Base-by-base conservation (phyloP, 92 coral and sea anemone species). In the Umimayanthus chanpuru region DNA sequence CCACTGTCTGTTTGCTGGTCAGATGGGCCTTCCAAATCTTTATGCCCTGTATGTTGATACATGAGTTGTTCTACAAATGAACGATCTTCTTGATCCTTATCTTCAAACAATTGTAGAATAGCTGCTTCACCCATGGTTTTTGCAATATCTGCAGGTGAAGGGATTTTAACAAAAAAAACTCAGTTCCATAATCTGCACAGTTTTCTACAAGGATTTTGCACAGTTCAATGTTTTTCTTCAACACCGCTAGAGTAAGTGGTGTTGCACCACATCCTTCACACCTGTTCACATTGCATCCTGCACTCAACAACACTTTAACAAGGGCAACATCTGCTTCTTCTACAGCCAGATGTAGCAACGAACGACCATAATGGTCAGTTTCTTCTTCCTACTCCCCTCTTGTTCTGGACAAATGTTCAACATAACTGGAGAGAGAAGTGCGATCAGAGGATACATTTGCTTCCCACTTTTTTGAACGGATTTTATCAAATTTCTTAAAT, bases 401-500 rank as follows among this genome's bases (percentile, higher is more conserved):
- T 5, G 81, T 81, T 70, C 75, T 70, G 16, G 75, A 70, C 21
- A 70, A 70, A 29, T 28, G 75, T 43, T 79, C 58, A 68, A 91
- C 55, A 25, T 82, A 90, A 38, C 68, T 88, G 23, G 82, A 78
- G 38, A 90, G 61, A 77, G 82, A 79, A 25, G 74, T 87, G 50
- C 81, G 74, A 2, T 30, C 80, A 32, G 87, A 41, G 3, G 86
- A 75, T 70, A 77, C 90, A 39, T 76, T 85, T n/a, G 89, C 64
- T 49, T 78, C 65, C 85, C 85, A 77, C 26, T 53, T 18, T 61
- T 81, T 88, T 67, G 47, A 39, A 30, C 41, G 55, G 2, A 87
- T 40, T 12, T 65, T 73, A 25, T 49, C 88, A 56, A 44, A 81
- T 64, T 9, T 88, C 43, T 25, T 88, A 30, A 26, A 87, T 83